phyloP scores from a whole-genome alignment of 2,113 vertebrate genomes.

The Indicator maculatus region DNA sequence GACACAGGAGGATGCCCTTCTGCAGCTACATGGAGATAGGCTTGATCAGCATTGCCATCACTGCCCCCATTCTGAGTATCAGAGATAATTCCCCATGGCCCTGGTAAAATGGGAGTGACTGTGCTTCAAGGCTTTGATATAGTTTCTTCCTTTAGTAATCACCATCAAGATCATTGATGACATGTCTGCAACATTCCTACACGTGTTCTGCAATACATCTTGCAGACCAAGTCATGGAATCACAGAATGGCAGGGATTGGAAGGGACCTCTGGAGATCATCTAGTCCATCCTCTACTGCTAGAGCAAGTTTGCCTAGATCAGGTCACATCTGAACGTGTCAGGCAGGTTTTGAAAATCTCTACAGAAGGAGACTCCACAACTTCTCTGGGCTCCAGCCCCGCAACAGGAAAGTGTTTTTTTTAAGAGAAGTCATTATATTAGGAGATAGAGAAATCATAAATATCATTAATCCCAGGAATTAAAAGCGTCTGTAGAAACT shows the following conservation, averaged over 20 bases:
- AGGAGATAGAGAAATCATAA: background rate
- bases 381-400: too few relatives aligned
- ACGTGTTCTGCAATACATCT: background rate
- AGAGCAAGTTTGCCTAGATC: too few relatives aligned
- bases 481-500: background rate
- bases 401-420: too few relatives aligned
- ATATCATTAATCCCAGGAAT: background rate
- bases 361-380: too few relatives aligned
- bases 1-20: background rate
- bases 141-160: background rate
- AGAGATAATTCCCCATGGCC: background rate
- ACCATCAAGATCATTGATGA: background rate
- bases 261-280: too few relatives aligned
- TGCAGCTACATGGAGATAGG: background rate
- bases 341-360: too few relatives aligned
- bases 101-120: background rate
- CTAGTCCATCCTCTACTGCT: too few relatives aligned
- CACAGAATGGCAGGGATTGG: too few relatives aligned
- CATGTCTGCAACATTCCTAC: rapidly evolving
- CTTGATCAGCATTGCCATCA: background rate
- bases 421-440: background rate
- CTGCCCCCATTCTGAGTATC: background rate
- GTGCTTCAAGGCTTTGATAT: background rate
- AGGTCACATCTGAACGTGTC: too few relatives aligned
- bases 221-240: background rate